Evolutionary conservation across 2,888 invertebrate species (phyloP).

Genomic region (Ypsolopha sequella): DNA sequence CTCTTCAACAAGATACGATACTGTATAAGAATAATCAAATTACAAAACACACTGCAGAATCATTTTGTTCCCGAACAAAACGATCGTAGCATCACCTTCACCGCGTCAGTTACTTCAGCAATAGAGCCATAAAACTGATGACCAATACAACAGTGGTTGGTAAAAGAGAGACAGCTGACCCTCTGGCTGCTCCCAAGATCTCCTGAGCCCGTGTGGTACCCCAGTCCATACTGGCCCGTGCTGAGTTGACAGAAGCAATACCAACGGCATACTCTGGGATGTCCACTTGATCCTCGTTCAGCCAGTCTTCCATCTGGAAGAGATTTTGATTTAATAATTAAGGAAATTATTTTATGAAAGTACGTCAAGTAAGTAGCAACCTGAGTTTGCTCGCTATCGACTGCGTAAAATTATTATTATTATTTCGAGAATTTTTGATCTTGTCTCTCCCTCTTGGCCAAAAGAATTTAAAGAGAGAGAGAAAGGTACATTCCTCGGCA

Average conservation of each 20-base stretch:
- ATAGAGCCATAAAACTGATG: conserved; percentile 24
- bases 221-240: conserved; percentile 41
- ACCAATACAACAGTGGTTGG: conserved; percentile 33
- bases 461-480: too few relatives aligned
- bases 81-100: not conserved
- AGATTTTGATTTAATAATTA: not conserved
- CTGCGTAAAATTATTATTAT: too few relatives aligned
- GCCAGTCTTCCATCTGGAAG: conserved; percentile 52
- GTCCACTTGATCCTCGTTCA: conserved; percentile 21
- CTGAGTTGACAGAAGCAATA: conserved; percentile 30
- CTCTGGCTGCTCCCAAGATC: conserved; percentile 34
- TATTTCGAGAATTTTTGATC: too few relatives aligned
- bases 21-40: too few relatives aligned
- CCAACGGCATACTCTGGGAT: conserved; percentile 37
- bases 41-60: too few relatives aligned
- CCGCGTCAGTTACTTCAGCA: conserved; percentile 23
- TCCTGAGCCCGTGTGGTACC: conserved; percentile 31
- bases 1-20: too few relatives aligned
- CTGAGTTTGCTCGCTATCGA: too few relatives aligned
- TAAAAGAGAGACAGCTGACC: conserved; percentile 25
- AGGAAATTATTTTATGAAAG: too few relatives aligned
- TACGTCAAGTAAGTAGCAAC: too few relatives aligned
- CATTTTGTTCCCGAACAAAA: too few relatives aligned
- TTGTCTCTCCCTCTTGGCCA: too few relatives aligned
- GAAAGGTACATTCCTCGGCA: too few relatives aligned